Evolutionary conservation across 1,140 invertebrate species (phyloP), one percentile per base, ranked within the genome.

Genomic region (Drosophila pseudoananassae): DNA sequence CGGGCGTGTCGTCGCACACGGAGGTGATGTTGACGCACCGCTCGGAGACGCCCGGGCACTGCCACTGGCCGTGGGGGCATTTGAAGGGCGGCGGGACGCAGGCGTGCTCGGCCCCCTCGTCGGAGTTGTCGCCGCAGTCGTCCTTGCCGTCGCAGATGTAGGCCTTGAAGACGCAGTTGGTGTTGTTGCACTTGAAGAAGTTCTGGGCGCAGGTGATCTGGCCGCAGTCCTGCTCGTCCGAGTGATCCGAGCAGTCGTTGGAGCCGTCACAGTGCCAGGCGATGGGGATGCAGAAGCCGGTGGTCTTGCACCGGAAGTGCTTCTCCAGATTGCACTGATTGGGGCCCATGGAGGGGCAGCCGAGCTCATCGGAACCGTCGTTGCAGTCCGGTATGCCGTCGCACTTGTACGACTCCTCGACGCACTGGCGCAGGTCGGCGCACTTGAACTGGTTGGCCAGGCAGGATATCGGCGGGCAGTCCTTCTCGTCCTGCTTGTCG

Each of bases 91-190:
- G 96, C 20, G 95, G 94, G 2, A 94, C 94, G 79, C 96, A 97
- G 9, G 96, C 96, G 80, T 96, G 96, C 25, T 94, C 80, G 1
- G 93, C 78, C 43, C 97, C 95, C 92, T 99, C 99, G 92, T 99
- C 98, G 0, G 96, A 97, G 50, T 95, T 95, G 92, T 99, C 98
- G 0, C 97, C 97, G 91, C 99, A 99, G 92, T 99, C 98, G 91
- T 99, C 96, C 76, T 96, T 95, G 0, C 97, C 97, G 91, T 99
- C 98, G 92, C 99, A 99, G 25, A 99, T 96, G 92, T 98, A 98
- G 0, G 97, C 95, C 87, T 97, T 97, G 92, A 97, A 98, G 1
- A 99, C 95, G 91, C 98, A 99, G 17, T 96, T 95, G 0, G 94
- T 95, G 92, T 98, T 99, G 63, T 96, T 95, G 91, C 97, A 98